Base-by-base conservation (phyloP, 2,888 invertebrate genomes). In the Gibbula magus region DNA sequence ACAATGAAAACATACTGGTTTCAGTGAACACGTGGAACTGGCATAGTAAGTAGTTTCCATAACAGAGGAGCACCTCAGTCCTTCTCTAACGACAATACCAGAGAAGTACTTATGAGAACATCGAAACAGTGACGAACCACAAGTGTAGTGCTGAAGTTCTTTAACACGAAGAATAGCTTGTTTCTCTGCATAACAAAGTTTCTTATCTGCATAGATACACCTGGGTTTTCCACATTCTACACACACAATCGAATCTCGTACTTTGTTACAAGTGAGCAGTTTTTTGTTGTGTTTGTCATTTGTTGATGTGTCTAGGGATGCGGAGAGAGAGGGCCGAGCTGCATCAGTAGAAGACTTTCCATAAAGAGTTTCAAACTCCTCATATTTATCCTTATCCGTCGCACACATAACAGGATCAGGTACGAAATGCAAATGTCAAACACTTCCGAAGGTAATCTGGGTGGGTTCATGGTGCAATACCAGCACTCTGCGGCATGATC, bases 1-100 rank as follows among this genome's bases (percentile, higher is more conserved):
- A 67, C 70, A 67, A 25, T 67, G 70, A n/a, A 67, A 25, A 32
- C 70, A 67, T 22, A 67, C 29, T 20, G 20, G 70, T 32, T 67
- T 18, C 18, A 32, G n/a, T 35, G 35, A 35, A 35, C 35, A 35
- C 8, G 35, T 35, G 25, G 39, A 16, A 22, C 75, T 29, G n/a
- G 75, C 75, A 39, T 75, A 75, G 75, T 75, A 75, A 18, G 39
- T 20, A 22, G 75, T 75, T 29, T 75, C 75, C 39, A 75, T 75
- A n/a, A 29, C 20, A 45, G 45, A 75, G n/a, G 51, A 18, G 39
- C 75, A 75, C 39, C n/a, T 75, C 5, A 75, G n/a, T 20, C 45
- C 75, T 51, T n/a, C 20, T 2, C 75, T 32, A 5, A 75, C 75
- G n/a, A 75, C 75, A 35, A 75, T 18, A 22, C 39, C 39, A 20